Conservation (phyloP, 2,888 invertebrate genomes). For the Pheosia gnoma region DNA sequence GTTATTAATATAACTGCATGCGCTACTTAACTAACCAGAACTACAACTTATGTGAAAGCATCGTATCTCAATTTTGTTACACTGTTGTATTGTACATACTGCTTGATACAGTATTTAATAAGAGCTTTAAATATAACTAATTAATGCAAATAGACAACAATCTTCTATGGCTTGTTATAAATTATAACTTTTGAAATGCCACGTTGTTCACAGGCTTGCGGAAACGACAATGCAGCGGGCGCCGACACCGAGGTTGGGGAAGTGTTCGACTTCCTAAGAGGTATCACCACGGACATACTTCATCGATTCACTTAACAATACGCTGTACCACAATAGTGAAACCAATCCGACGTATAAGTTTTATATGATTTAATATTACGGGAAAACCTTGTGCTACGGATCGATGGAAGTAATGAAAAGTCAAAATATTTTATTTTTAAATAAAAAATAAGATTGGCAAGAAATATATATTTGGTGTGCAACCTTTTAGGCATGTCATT, state of each 20-base stretch:
- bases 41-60: not conserved
- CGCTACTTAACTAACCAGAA: not conserved
- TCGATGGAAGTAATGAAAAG: conserved; percentile 12
- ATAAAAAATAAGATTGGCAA: conserved; percentile 19
- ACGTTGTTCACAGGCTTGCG: conserved; percentile 50
- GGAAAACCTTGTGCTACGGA: conserved; percentile 8
- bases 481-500: conserved; percentile 24
- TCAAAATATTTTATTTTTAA: conserved; percentile 23
- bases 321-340: not conserved
- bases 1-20: no score
- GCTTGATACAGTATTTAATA: not conserved
- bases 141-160: not conserved
- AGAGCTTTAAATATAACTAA: not conserved
- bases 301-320: conserved; percentile 64
- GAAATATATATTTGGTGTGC: conserved; percentile 34
- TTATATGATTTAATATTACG: conserved; percentile 3
- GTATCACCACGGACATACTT: conserved; percentile 73
- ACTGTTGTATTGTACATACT: not conserved
- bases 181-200: conserved; percentile 10
- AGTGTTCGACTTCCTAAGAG: conserved; percentile 71
- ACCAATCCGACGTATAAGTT: not conserved
- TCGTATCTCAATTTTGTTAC: not conserved
- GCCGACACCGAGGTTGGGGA: conserved; percentile 60
- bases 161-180: not conserved
- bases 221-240: conserved; percentile 46